Evolutionary conservation across 1,140 invertebrate genomes (phyloP), one percentile per base, ranked within the genome.

Genomic region (Parasteatoda tepidariorum): DNA sequence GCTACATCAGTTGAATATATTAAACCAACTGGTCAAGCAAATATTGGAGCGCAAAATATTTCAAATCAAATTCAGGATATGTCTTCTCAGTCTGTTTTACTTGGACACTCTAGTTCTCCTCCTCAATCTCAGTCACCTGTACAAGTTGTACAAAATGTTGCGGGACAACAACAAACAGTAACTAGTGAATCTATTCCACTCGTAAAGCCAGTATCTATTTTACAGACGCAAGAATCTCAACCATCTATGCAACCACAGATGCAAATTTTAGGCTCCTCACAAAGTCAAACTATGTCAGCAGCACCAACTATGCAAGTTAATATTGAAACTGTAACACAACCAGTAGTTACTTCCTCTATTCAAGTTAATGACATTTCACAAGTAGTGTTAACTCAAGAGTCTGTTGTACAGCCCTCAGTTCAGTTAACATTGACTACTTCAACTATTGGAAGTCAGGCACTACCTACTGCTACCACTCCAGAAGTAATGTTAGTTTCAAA

Each of bases 171-270:
- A 26, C 71, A 61, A 62, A 11, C 22, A 13, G 13, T 34, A 38
- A 18, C 24, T 61, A 41, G 24, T 41, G 73, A 34, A 28, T 31
- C 73, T 64, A 30, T 18, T 57, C 15, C 38, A 3, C 22, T 22
- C 7, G 28, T 26, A 24, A 22, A 22, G 9, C 34, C 18, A 34
- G 31, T 18, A 26, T n/a, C 59, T 15, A 2, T 26, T 28, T 33
- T 41, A 67, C 75, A 67, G 41, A 13, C 75, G 33, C 54, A 61
- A 34, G 78, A 82, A 41, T 82, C 78, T 82, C 78, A 82, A 33
- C 55, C 38, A 15, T 18, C 41, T 55, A 67, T 67, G 28, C 75
- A 78, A 67, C 66, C 54, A 30, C 55, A 18, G 26, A 61, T 71
- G 6, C 66, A 67, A 33, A 57, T 34, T 41, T 30, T n/a, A n/a